Conservation (phyloP, 2,113 vertebrate species). For the Mastomys natalensis region DNA sequence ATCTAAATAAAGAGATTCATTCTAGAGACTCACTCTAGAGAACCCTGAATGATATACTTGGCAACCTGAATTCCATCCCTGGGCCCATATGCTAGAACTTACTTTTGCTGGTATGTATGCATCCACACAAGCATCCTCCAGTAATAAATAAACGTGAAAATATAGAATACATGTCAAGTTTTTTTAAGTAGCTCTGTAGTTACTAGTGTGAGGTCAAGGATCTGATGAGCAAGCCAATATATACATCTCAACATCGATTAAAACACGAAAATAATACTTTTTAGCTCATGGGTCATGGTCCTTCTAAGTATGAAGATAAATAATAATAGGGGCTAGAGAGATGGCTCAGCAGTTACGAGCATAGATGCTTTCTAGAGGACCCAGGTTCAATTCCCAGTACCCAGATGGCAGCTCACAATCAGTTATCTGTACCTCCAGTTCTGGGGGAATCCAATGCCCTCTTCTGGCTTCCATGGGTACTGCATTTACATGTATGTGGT, state of each 20-base stretch:
- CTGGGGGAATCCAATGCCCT: not conserved
- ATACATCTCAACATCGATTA: not conserved
- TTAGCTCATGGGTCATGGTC: not conserved
- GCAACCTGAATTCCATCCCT: not conserved
- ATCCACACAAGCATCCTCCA: not conserved
- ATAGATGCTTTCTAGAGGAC: not conserved
- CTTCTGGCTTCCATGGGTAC: not conserved
- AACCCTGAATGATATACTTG: not conserved
- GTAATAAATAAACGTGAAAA: not conserved
- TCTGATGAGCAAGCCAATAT: not conserved
- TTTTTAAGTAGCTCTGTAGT: not conserved
- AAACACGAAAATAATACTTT: not conserved
- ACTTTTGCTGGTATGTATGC: not conserved
- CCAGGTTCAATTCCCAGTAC: not conserved
- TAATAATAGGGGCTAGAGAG: not conserved
- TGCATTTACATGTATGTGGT: not conserved
- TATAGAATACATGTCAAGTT: not conserved
- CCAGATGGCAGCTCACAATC: not conserved
- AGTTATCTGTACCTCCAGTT: not conserved
- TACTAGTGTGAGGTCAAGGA: not conserved
- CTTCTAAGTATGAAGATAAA: not conserved
- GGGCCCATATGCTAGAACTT: not conserved
- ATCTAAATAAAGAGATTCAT: not conserved
- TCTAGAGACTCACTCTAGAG: not conserved
- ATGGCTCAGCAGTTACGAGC: too few species aligned